Conservation (phyloP, 2,113 vertebrate genomes). For the Recurvirostra avosetta region DNA sequence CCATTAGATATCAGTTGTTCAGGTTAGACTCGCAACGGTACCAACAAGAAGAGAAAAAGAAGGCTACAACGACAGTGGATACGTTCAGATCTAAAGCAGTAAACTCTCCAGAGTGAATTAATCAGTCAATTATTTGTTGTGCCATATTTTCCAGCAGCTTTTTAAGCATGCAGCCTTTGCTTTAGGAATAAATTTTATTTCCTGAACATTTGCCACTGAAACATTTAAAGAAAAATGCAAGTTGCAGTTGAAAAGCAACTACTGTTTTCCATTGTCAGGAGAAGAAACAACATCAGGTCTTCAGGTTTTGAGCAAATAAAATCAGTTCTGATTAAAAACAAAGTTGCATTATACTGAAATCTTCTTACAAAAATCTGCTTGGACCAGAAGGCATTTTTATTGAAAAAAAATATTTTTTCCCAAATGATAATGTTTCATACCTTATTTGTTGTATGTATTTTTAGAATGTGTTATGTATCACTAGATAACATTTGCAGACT, state of each 20-base stretch:
- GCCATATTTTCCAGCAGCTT: neutral
- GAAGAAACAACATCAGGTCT: neutral
- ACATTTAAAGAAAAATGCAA: neutral
- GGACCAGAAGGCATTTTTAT: constrained; percentile 3
- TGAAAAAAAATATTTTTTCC: neutral
- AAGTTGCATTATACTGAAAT: neutral
- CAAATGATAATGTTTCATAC: constrained; percentile 6
- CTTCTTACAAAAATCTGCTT: neutral
- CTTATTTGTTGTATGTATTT: constrained; percentile 48
- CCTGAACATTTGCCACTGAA: neutral
- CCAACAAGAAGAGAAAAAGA: neutral
- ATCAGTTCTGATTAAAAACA: neutral
- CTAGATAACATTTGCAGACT: constrained; percentile 43
- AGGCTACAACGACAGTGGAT: neutral
- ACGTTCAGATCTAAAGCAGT: neutral
- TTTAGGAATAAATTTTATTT: neutral
- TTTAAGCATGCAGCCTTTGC: neutral
- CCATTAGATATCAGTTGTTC: neutral
- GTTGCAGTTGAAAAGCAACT: neutral
- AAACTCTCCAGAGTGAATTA: neutral
- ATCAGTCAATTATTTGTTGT: neutral
- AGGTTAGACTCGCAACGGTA: neutral
- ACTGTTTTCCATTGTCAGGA: neutral
- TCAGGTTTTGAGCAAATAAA: neutral
- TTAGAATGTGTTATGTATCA: constrained; percentile 53